Base-by-base conservation (phyloP, 2,113 vertebrate species). In the Halcyon malimbica region DNA sequence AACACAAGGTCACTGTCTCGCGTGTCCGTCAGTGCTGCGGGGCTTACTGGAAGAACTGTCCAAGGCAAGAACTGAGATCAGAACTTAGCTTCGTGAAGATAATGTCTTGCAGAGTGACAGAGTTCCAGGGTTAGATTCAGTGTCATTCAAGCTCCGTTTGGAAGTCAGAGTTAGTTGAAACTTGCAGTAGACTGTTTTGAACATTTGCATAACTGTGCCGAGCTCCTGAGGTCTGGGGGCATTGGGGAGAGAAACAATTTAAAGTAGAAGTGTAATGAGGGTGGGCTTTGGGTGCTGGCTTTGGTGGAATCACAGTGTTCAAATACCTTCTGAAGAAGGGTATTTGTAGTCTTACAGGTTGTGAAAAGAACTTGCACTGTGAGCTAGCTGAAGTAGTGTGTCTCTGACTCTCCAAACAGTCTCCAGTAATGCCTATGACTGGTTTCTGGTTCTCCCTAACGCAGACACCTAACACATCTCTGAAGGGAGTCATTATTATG, bases 211-310 rank as follows among this genome's bases (percentile, higher is more conserved):
- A 37, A 26, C 26, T 83, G 39, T 26, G 18, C 51, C 64, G 73
- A 68, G 35, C 33, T 75, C 23, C 25, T 71, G 16, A 68, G 57
- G 37, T 57, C 25, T 91, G 53, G 8, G 10, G 70, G 39, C 20
- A 11, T 25, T 33, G 87, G 26, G 26, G n/a, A 64, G 63, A 88
- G 46, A 65, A 35, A 18, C 56, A 29, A 11, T 78, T 75, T 87
- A 51, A 83, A 70, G 54, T 62, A 37, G 1, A 86, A 37, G 28
- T 0, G 0, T 69, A 50, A 42, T 35, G 25, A 33, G 0, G 1
- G 0, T 42, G 23, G 63, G 31, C 64, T 73, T 75, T 77, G 68
- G 25, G 6, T 69, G n/a, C 15, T 86, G 20, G 25, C 17, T 84
- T 84, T 11, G 57, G 16, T 74, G 56, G 16, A 67, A 53, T 63